A percentile compares a stretch with the other conserved stretches of the same genome.
Conservation (phyloP, 92 coral and sea anemone genomes). For the Zoanthus gigantus region DNA sequence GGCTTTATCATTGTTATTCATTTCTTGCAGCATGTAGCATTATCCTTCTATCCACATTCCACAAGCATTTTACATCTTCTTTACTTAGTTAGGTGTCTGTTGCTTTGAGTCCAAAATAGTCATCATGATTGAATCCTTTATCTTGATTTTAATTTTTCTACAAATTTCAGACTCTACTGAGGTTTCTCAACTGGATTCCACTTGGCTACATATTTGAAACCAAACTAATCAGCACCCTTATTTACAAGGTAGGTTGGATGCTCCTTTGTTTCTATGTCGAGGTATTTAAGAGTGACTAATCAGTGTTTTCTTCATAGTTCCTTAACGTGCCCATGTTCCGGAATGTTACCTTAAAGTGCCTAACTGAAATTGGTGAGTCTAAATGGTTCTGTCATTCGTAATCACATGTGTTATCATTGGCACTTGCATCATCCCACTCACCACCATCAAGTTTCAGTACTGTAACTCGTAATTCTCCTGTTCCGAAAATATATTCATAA, state of each 20-base stretch:
- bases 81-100: too few species aligned
- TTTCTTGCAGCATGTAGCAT: too few species aligned
- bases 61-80: too few species aligned
- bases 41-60: too few species aligned
- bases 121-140: too few species aligned
- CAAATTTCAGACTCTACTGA: conserved; percentile 77
- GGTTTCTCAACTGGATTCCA: conserved; percentile 99
- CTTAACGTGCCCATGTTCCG: conserved; percentile 98
- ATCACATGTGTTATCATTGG: background rate
- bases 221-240: conserved; percentile 90
- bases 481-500: background rate
- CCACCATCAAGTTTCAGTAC: background rate
- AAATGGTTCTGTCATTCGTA: background rate
- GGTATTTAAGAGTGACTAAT: background rate
- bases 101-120: too few species aligned
- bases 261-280: background rate
- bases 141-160: too few species aligned
- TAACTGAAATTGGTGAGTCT: conserved; percentile 94
- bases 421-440: background rate
- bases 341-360: conserved; percentile 96
- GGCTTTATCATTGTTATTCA: too few species aligned
- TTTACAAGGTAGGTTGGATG: conserved; percentile 81
- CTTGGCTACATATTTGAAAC: conserved; percentile 99
- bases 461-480: background rate
- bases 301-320: conserved; percentile 67